These are phyloP conservation scores for Nicator chloris DNA, from an alignment of 2,113 vertebrate genomes.

Conservation along the genomic window DNA sequence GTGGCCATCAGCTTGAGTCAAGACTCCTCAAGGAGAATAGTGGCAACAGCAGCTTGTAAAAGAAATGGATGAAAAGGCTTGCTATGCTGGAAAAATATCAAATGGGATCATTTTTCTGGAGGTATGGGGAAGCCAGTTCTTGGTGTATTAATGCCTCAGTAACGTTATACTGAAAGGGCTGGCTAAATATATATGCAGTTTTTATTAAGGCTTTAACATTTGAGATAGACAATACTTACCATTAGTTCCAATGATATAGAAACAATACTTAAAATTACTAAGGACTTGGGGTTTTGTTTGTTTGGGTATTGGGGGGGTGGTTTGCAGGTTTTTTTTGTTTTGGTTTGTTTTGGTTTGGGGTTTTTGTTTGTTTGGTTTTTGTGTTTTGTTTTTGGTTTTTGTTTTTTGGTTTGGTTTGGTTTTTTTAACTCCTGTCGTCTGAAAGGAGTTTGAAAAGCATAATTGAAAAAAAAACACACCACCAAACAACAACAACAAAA, in stretches of 20 bases:
- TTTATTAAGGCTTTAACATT: not conserved
- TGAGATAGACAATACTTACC: not conserved
- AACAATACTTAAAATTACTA: not conserved
- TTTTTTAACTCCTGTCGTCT: not conserved
- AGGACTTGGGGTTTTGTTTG: not conserved
- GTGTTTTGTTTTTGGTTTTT: fast-evolving
- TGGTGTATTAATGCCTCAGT: not conserved
- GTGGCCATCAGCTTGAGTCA: not conserved
- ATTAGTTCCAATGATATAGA: not conserved
- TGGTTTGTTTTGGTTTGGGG: fast-evolving
- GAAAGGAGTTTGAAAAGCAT: not conserved
- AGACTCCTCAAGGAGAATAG: not conserved
- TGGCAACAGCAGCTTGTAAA: not conserved
- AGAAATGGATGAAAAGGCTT: not conserved
- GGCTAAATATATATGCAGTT: not conserved
- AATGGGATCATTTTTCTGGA: not conserved
- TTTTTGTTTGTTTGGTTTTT: too few relatives aligned
- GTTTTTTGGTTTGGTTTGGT: not conserved
- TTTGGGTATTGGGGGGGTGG: not conserved
- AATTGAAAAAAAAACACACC: not conserved
- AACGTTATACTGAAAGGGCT: not conserved
- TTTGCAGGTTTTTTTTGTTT: too few relatives aligned
- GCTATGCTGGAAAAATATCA: not conserved
- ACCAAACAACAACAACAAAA: too few relatives aligned
- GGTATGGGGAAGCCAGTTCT: not conserved